Percentiles rank a stretch among this genome's conserved stretches.
phyloP scores from a whole-genome alignment of 2,113 vertebrate species.

The Eudyptes chrysolophus region DNA sequence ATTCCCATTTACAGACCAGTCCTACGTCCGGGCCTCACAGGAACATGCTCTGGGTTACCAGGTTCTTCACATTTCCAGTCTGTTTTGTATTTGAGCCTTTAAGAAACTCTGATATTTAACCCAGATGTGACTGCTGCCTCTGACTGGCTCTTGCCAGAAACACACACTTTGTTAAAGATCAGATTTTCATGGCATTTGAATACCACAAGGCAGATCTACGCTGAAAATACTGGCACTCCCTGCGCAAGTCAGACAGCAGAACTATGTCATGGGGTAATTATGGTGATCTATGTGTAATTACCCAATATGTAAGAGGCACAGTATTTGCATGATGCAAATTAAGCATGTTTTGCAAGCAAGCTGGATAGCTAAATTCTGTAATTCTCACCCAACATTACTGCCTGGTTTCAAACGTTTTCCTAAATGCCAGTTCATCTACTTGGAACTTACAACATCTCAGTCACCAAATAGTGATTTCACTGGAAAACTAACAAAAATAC shows the following conservation, averaged over 20 bases:
- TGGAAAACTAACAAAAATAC: background rate
- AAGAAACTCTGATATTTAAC: slow-evolving; percentile 16
- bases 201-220: background rate
- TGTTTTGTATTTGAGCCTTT: background rate
- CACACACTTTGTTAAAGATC: slow-evolving; percentile 7
- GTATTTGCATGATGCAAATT: background rate
- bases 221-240: background rate
- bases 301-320: background rate
- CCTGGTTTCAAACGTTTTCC: background rate
- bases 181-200: background rate
- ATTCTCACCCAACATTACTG: background rate
- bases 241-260: background rate
- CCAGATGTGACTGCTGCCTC: slow-evolving; percentile 30
- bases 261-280: background rate
- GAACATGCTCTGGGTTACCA: background rate
- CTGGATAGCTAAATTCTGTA: background rate
- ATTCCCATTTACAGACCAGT: background rate
- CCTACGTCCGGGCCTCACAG: background rate
- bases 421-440: background rate
- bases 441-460: background rate
- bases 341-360: background rate
- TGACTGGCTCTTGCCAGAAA: slow-evolving; percentile 22
- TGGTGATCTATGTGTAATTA: background rate
- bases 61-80: slow-evolving; percentile 7
- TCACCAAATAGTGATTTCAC: background rate